A percentile compares a stretch with the other conserved stretches of the same genome.
Conservation (phyloP, 2,888 invertebrate genomes). For the Agonopterix heracliana region DNA sequence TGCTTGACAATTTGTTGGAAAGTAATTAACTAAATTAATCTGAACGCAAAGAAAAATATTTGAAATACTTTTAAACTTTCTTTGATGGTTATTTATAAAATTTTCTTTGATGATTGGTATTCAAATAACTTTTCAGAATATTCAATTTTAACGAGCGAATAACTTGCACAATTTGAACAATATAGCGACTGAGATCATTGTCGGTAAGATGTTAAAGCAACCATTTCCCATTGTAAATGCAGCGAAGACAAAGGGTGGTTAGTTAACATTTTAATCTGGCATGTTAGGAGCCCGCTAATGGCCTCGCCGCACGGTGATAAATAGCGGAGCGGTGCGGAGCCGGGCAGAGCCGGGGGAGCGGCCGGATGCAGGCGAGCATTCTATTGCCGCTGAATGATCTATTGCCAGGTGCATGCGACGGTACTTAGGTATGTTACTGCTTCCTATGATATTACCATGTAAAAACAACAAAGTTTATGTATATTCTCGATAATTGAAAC, state of each 20-base stretch:
- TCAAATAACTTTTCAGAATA: too few species aligned
- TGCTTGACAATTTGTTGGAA: too few species aligned
- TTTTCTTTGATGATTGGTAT: too few species aligned
- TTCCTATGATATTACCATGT: background rate
- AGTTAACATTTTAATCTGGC: conserved; percentile 59
- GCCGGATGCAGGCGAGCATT: conserved; percentile 40
- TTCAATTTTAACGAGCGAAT: too few species aligned
- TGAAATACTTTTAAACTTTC: too few species aligned
- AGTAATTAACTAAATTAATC: too few species aligned
- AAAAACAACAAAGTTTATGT: too few species aligned
- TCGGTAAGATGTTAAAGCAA: conserved; percentile 24
- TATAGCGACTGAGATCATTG: too few species aligned
- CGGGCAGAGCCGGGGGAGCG: conserved; percentile 7
- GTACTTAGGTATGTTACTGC: conserved; percentile 7
- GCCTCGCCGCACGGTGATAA: conserved; percentile 40
- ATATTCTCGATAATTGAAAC: too few species aligned
- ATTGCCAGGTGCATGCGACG: conserved; percentile 30
- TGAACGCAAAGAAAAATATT: too few species aligned
- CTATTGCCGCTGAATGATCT: conserved; percentile 43
- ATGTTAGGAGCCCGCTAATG: conserved; percentile 43
- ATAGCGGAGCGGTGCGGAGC: conserved; percentile 20
- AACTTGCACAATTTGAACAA: too few species aligned
- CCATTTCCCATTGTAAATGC: conserved; percentile 40
- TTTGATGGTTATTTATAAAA: too few species aligned
- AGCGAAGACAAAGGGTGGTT: conserved; percentile 48